These are phyloP conservation scores for Apeira syringaria DNA, from an alignment of 2,888 invertebrate genomes.

Conservation along the genomic window DNA sequence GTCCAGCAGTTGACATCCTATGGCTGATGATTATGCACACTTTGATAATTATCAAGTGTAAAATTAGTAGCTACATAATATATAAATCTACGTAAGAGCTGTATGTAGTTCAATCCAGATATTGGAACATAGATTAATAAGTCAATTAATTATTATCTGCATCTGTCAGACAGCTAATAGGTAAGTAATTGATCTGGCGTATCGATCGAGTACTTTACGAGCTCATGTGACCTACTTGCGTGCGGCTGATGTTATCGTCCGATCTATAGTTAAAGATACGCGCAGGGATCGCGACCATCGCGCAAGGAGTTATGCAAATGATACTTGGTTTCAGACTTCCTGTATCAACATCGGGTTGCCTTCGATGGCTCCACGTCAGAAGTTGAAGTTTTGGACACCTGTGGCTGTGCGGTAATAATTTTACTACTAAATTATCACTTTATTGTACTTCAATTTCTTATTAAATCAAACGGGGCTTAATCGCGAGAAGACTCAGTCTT, in stretches of 20 bases:
- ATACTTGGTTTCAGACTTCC: constrained; percentile 85
- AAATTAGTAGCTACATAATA: no score
- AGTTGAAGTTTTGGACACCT: constrained; percentile 91
- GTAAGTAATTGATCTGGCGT: constrained; percentile 44
- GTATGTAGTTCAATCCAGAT: constrained; percentile 9
- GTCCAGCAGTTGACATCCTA: no score
- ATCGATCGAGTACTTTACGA: constrained; percentile 41
- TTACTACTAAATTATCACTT: neutral
- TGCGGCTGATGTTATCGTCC: constrained; percentile 53
- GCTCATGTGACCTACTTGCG: constrained; percentile 55
- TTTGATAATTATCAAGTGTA: no score
- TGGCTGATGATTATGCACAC: no score
- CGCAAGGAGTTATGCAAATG: constrained; percentile 20
- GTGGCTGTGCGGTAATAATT: constrained; percentile 88
- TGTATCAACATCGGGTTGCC: constrained; percentile 90
- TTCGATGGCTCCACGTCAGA: constrained; percentile 90
- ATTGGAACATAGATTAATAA: constrained; percentile 23
- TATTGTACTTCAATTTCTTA: no score
- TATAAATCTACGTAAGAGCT: neutral
- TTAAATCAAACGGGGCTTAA: no score
- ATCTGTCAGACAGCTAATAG: constrained; percentile 29
- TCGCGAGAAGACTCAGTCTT: no score
- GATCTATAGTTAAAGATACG: constrained; percentile 37
- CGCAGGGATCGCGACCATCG: constrained; percentile 37
- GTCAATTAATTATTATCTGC: constrained; percentile 32